Evolutionary conservation across 2,113 vertebrate species (phyloP), one percentile per base, ranked within the genome.

Genomic region (Barbus barbus): DNA sequence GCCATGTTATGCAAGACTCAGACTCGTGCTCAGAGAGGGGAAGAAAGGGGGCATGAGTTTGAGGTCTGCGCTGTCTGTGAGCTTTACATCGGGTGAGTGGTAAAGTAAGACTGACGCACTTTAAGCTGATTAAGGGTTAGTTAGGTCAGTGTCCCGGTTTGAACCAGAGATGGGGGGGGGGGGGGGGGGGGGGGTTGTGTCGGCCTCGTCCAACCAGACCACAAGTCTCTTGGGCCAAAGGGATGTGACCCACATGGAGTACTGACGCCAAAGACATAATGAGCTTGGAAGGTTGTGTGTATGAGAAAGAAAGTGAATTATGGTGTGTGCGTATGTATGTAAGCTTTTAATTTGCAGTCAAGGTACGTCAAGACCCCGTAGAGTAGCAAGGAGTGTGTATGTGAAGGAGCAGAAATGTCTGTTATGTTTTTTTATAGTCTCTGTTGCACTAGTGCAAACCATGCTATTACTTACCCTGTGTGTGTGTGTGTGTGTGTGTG

Each of bases 61-160:
- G 63, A 48, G 38, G 61, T 81, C 63, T 80, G 78, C 24, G n/a
- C 78, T 81, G 83, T 72, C 83, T 82, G 83, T 48, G 74, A 78
- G 73, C 61, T 41, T 82, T 85, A 60, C 73, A 79, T 78, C 46
- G 20, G 58, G 48, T 72, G 83, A 83, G 80, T 81, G 79, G 77
- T 78, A 75, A 78, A 69, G 82, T 83, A 79, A 77, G 82, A 28
- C 22, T 84, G 86, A 87, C 53, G 75, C 86, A 72, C 33, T 38
- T 74, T 85, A 79, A 85, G 83, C 58, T 85, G 86, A 82, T 79
- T 85, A 85, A 82, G 67, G 14, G 73, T 51, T 79, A 53, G 75
- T 83, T 83, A 46, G 83, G 80, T 73, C 83, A 80, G 20, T 85
- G 86, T 85, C 76, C 75, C 65, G 31, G 72, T 69, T n/a, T 85